These are phyloP conservation scores for Agrochola litura DNA, from an alignment of 2,888 invertebrate genomes.

Conservation along the genomic window DNA sequence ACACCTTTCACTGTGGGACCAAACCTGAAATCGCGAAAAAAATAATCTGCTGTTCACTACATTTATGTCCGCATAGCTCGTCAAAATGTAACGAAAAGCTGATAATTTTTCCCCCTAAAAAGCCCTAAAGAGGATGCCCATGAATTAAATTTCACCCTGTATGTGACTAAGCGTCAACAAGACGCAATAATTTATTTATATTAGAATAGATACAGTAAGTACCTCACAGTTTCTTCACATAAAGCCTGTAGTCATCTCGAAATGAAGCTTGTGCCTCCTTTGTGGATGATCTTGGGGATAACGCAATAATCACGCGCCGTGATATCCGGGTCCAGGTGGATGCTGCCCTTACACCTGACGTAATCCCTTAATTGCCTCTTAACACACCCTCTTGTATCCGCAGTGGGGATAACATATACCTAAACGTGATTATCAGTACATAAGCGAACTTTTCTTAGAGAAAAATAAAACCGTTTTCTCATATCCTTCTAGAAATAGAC, in stretches of 20 bases:
- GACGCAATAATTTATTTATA: background rate
- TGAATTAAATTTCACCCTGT: too few relatives aligned
- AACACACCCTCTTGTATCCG: constrained; percentile 37
- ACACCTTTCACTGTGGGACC: too few relatives aligned
- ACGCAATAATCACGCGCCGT: constrained; percentile 42
- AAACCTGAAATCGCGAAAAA: too few relatives aligned
- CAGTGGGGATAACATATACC: constrained; percentile 5
- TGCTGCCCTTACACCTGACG: constrained; percentile 45
- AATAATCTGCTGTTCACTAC: too few relatives aligned
- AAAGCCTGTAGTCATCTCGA: constrained; percentile 6
- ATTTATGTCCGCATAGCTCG: too few relatives aligned
- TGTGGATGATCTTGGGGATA: constrained; percentile 45
- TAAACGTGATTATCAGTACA: constrained; percentile 33
- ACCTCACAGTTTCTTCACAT: background rate
- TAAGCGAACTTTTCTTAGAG: background rate
- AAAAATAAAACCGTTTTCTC: background rate
- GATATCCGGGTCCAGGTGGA: constrained; percentile 44
- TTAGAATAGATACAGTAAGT: constrained; percentile 1
- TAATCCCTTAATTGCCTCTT: constrained; percentile 59
- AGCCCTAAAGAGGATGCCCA: too few relatives aligned
- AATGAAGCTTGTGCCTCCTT: constrained; percentile 10
- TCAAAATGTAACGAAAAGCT: too few relatives aligned
- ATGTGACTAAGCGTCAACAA: background rate
- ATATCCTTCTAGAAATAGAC: background rate
- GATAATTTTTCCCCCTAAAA: too few relatives aligned